phyloP scores from a whole-genome alignment of 2,888 invertebrate genomes.

The Aromia moschata region DNA sequence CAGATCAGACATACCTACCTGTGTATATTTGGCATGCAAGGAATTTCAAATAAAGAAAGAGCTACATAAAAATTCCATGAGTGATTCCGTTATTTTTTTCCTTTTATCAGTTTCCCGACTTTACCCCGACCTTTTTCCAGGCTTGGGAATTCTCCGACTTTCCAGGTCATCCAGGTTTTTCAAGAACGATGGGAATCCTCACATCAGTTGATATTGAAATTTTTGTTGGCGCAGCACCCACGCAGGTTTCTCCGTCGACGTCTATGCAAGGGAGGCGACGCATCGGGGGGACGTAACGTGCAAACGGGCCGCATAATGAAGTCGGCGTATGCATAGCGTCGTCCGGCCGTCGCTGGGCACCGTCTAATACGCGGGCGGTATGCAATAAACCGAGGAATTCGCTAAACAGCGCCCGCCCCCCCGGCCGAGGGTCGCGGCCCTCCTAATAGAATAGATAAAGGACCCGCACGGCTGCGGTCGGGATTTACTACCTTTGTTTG shows the following conservation, averaged over 20 bases:
- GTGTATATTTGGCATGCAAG: no score
- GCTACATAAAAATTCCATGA: no score
- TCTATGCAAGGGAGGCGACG: no score
- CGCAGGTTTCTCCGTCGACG: not conserved
- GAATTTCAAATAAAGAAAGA: no score
- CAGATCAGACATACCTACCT: no score
- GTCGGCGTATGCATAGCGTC: conserved; percentile 48
- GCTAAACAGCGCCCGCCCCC: conserved; percentile 24
- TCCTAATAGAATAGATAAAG: conserved; percentile 22
- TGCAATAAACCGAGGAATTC: conserved; percentile 50
- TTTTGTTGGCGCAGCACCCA: not conserved
- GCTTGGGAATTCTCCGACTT: no score
- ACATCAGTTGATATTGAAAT: no score
- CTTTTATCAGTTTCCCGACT: no score
- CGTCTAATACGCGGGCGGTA: conserved; percentile 49
- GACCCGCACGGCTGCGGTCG: not conserved
- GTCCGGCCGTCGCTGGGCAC: conserved; percentile 43
- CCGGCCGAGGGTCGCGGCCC: not conserved
- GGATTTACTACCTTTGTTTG: conserved; percentile 23
- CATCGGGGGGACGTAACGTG: conserved; percentile 16
- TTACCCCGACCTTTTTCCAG: no score
- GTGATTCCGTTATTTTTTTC: no score
- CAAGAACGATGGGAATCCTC: no score
- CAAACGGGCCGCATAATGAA: conserved; percentile 43
- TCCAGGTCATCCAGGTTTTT: no score